Conservation (phyloP, 2,113 vertebrate species). For the Pyrgilauda ruficollis region DNA sequence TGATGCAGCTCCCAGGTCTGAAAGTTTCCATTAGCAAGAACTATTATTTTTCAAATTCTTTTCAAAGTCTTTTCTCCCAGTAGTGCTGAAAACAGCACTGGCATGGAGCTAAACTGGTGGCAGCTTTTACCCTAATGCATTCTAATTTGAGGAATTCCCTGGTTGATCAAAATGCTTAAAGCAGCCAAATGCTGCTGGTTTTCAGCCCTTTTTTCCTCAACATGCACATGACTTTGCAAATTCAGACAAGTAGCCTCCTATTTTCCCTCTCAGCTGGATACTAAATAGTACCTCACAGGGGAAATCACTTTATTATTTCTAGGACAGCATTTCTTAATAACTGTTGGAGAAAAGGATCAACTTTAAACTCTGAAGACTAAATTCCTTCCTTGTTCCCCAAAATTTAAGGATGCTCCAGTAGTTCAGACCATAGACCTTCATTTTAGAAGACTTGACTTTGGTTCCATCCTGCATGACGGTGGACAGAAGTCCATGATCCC, state of each 20-base stretch:
- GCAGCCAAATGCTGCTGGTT: not conserved
- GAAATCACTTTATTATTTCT: conserved; percentile 54
- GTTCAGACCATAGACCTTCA: not conserved
- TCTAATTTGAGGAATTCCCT: conserved; percentile 38
- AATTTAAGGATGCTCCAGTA: not conserved
- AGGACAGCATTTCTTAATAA: conserved; percentile 18
- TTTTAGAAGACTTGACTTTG: not conserved
- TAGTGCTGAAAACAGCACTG: not conserved
- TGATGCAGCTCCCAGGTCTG: not conserved
- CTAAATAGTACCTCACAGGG: not conserved
- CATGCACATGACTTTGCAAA: not conserved
- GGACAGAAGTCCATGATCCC: not conserved
- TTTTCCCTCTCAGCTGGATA: conserved; percentile 42
- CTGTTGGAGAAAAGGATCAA: not conserved
- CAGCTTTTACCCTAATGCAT: not conserved
- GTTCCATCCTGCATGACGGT: not conserved
- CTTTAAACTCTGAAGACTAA: not conserved
- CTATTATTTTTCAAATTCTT: conserved; percentile 22
- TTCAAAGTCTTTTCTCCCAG: not conserved
- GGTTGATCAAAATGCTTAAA: not conserved
- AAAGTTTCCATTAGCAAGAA: conserved; percentile 23
- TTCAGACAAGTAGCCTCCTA: conserved; percentile 6
- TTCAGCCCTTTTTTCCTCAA: not conserved
- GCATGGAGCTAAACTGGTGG: not conserved
- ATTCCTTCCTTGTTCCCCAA: not conserved